These are phyloP conservation scores for Callionymus lyra DNA, from an alignment of 2,113 vertebrate species.

Conservation along the genomic window DNA sequence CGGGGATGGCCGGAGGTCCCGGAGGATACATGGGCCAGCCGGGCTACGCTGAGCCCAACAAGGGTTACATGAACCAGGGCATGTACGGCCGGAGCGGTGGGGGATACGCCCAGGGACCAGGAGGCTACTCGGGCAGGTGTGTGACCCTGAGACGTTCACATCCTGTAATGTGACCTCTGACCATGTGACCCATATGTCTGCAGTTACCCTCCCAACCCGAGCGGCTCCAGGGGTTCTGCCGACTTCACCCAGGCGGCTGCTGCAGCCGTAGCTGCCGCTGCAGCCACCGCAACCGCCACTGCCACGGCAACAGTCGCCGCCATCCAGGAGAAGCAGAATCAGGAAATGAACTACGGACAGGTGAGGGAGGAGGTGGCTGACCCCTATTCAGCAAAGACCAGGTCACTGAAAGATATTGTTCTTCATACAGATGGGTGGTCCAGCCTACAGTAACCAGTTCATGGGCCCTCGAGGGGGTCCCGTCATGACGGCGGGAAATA, in stretches of 20 bases:
- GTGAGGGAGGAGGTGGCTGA: constrained; percentile 50
- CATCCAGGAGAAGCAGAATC: constrained; percentile 87
- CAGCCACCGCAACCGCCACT: constrained; percentile 80
- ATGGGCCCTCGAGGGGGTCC: constrained; percentile 73
- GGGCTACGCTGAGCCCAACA: constrained; percentile 73
- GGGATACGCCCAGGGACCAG: constrained; percentile 58
- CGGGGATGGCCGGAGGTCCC: constrained; percentile 66
- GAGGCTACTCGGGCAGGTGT: constrained; percentile 73
- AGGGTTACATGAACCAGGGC: constrained; percentile 76
- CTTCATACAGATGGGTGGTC: constrained; percentile 68
- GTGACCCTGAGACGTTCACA: neutral
- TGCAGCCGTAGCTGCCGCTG: constrained; percentile 76
- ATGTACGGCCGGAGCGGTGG: constrained; percentile 72
- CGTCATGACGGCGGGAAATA: constrained; percentile 64
- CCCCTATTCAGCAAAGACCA: neutral
- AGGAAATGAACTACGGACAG: constrained; percentile 80
- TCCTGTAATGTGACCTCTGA: neutral
- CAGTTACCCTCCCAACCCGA: constrained; percentile 69
- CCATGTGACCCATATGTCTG: neutral
- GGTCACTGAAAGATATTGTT: neutral
- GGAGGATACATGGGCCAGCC: constrained; percentile 80
- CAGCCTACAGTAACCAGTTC: constrained; percentile 78
- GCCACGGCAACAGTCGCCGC: constrained; percentile 84
- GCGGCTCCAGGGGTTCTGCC: constrained; percentile 63
- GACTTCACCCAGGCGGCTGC: constrained; percentile 84